phyloP scores from a whole-genome alignment of 1,140 invertebrate genomes.

The Leptonema lineaticorne region DNA sequence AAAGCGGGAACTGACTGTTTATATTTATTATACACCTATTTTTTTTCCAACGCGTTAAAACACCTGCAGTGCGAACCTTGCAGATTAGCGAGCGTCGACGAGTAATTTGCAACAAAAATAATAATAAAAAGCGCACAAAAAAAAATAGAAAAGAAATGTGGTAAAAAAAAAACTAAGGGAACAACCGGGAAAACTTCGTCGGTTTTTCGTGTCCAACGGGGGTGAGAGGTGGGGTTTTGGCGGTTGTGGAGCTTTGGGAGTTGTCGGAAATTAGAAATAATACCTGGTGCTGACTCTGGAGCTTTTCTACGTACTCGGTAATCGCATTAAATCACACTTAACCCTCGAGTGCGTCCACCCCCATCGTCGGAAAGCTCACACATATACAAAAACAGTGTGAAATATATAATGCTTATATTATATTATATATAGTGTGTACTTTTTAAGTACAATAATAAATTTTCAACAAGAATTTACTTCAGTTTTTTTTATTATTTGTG shows the following conservation, averaged over 20 bases:
- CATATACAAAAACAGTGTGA: not conserved
- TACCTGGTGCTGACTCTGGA: constrained; percentile 21
- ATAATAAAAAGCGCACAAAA: not conserved
- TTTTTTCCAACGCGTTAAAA: not conserved
- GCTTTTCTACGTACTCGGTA: constrained; percentile 21
- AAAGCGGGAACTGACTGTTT: too few species aligned
- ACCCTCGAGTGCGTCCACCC: constrained; percentile 13
- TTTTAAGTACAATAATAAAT: too few species aligned
- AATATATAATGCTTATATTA: not conserved
- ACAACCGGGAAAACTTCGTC: too few species aligned
- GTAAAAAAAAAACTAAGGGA: too few species aligned
- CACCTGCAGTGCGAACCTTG: not conserved
- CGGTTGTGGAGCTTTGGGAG: too few species aligned
- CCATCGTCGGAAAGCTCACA: not conserved
- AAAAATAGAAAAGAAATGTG: too few species aligned
- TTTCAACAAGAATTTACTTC: too few species aligned
- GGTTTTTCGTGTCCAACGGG: too few species aligned
- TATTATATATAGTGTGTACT: not conserved
- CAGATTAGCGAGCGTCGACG: not conserved
- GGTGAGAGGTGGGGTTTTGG: too few species aligned
- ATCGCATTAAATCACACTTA: constrained; percentile 36
- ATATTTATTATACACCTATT: too few species aligned
- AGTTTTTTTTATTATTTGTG: too few species aligned
- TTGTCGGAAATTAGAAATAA: constrained; percentile 39
- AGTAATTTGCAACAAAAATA: constrained; percentile 1